Percentiles rank a stretch among this genome's conserved stretches.
These are phyloP conservation scores for Hemithea aestivaria DNA, from an alignment of 2,888 invertebrate genomes.

Conservation along the genomic window DNA sequence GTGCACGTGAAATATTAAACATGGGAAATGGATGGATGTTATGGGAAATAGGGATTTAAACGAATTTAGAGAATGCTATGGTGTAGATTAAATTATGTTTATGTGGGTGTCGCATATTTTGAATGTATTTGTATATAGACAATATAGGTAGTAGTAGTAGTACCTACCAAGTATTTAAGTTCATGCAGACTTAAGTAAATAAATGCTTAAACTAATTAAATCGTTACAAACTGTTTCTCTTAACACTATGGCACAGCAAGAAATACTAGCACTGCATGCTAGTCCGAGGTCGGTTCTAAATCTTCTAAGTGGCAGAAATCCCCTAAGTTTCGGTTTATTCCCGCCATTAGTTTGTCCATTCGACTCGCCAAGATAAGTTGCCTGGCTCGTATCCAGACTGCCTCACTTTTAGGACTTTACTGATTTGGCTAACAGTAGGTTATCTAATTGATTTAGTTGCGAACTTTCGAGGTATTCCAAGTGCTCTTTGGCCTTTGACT, in stretches of 20 bases:
- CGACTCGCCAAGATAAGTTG: constrained; percentile 28
- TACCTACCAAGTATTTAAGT: no score
- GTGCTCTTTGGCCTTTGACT: no score
- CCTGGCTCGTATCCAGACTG: constrained; percentile 17
- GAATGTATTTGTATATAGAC: no score
- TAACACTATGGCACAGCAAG: constrained; percentile 5
- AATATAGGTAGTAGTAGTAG: no score
- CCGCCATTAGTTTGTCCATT: constrained; percentile 31
- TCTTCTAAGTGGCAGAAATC: constrained; percentile 28
- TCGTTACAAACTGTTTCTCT: constrained; percentile 4
- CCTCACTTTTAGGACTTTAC: constrained; percentile 21
- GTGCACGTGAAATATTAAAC: constrained; percentile 9
- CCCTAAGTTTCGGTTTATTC: constrained; percentile 30
- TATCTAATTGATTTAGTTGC: constrained; percentile 19
- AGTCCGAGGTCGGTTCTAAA: constrained; percentile 26
- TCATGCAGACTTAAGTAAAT: no score
- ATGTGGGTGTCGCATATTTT: no score
- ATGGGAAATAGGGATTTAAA: no score
- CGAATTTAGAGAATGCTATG: no score
- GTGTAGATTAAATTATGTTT: no score
- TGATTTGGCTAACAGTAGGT: constrained; percentile 8
- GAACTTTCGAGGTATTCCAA: not conserved
- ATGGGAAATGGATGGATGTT: no score
- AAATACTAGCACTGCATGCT: constrained; percentile 20
- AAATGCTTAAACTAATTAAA: constrained; percentile 5